Evolutionary conservation across 2,113 vertebrate species (phyloP).

Genomic region (Odocoileus hemionus): DNA sequence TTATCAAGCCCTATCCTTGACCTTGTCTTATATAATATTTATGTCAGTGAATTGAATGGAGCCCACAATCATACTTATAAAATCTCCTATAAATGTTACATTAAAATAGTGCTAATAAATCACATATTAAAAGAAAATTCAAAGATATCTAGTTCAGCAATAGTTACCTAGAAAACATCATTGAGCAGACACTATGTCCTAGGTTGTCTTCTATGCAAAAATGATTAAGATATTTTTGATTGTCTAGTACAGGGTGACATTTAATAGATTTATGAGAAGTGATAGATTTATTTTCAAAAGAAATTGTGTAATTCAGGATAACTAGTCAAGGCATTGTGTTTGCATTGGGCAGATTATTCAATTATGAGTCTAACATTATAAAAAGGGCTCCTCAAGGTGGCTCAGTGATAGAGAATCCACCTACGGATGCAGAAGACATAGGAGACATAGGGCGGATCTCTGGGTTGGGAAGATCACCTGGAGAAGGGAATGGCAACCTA

Average conservation of each 20-base stretch:
- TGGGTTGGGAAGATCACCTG: neutral
- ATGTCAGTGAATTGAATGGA: slow-evolving; percentile 14
- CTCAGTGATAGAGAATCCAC: neutral
- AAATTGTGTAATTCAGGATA: neutral
- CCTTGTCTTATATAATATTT: slow-evolving; percentile 47
- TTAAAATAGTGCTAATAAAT: slow-evolving; percentile 35
- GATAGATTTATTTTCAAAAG: neutral
- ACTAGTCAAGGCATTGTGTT: neutral
- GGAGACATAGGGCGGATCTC: neutral
- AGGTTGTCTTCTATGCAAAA: neutral
- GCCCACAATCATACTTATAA: slow-evolving; percentile 18
- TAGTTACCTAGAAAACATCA: neutral
- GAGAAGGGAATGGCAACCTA: neutral
- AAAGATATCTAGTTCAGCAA: neutral
- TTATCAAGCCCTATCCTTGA: slow-evolving; percentile 47
- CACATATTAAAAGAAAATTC: slow-evolving; percentile 2
- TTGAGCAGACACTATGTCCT: neutral
- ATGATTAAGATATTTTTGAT: neutral
- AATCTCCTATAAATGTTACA: slow-evolving; percentile 6
- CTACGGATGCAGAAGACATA: neutral
- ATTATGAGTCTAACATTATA: neutral
- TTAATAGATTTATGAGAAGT: neutral
- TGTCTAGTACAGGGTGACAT: neutral
- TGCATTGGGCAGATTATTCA: neutral
- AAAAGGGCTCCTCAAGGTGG: neutral